Evolutionary conservation across 2,888 invertebrate species (phyloP), one percentile per base, ranked within the genome.

Genomic region (Oscheius onirici): DNA sequence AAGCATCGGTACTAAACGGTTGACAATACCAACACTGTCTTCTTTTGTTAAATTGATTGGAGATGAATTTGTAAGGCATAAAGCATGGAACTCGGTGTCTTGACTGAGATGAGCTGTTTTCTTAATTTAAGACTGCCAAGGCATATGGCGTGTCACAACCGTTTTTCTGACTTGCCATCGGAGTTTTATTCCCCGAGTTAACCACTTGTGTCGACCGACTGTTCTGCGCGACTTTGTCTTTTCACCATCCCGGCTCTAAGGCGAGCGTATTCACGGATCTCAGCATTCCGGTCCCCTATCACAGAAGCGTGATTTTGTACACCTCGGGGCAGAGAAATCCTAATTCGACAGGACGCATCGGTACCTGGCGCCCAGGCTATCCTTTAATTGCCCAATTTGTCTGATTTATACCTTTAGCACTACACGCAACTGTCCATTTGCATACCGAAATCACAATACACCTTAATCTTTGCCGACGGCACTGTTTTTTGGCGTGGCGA

Each of bases 341-440:
- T 46, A 63, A 49, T 63, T 63, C 63, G 49, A 26, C 49, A 22
- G 28, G 49, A 63, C 63, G 63, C 46, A 49, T 63, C 63, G 46
- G 46, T 49, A 63, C 63, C 63, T 63, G 63, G 63, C 63, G 63
- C 46, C 63, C 8, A 46, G 63, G 63, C 63, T 63, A 63, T 63
- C 63, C 63, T 28, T 28, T 63, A 63, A 63, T 63, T 63, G 63
- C 24, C 63, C 63, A 63, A 63, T 63, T 63, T 63, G 63, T 63
- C 63, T 63, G 63, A 63, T 63, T 46, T 63, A 63, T 63, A 63
- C 63, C 63, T 49, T 63, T 28, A 49, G 49, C 63, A 40, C 43
- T 26, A 63, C 63, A 63, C 63, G 63, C 46, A 63, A 63, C 63
- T 28, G 49, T 15, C 34, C 8, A 49, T 63, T 63, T 49, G 34